Percentiles rank a stretch among this genome's conserved stretches.
phyloP scores from a whole-genome alignment of 2,113 vertebrate species.

The Poicephalus gulielmi region DNA sequence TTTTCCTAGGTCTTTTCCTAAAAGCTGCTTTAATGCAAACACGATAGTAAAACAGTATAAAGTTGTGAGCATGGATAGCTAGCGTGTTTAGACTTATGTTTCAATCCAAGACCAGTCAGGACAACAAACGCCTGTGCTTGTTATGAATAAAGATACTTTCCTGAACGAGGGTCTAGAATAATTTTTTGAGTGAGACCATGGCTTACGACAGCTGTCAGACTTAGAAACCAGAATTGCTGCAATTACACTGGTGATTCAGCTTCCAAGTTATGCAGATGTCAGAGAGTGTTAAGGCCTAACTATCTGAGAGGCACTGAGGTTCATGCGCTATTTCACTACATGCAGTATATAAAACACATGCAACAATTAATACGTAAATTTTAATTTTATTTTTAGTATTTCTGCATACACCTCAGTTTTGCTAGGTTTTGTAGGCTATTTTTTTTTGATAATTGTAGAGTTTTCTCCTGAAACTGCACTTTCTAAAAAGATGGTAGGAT shows the following conservation, averaged over 20 bases:
- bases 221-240: neutral
- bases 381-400: neutral
- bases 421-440: neutral
- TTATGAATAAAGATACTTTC: neutral
- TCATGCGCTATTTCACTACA: neutral
- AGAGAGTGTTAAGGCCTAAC: neutral
- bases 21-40: neutral
- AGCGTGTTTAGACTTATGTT: neutral
- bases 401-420: neutral
- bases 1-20: neutral
- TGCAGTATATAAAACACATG: neutral
- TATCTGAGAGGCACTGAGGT: neutral
- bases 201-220: neutral
- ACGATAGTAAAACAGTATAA: neutral
- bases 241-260: neutral
- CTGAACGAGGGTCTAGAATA: neutral
- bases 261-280: neutral
- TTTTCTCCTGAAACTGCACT: neutral
- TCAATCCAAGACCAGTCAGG: neutral
- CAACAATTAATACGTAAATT: neutral
- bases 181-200: neutral
- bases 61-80: neutral
- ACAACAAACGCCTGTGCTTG: neutral
- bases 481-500: neutral
- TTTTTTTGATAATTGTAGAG: neutral